Base-by-base conservation (phyloP, 2,113 vertebrate species). In the Sylvilagus bachmani region DNA sequence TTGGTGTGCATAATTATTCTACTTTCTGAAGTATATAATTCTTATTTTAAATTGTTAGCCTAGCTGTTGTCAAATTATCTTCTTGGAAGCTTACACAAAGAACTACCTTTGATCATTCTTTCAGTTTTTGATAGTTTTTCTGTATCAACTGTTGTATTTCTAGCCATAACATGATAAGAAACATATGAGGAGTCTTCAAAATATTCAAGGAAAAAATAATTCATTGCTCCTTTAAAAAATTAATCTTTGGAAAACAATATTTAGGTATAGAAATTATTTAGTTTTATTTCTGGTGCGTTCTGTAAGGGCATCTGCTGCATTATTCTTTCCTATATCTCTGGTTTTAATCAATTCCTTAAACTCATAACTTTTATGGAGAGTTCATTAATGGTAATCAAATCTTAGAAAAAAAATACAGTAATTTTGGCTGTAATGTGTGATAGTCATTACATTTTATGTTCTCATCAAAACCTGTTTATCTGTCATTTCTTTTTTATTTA, bases 311-410 rank as follows among this genome's bases (percentile, higher is more conserved):
- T 44, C 44, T 44, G 44, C 44, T 44, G 44, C 44, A 19, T 86
- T 81, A 95, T 89, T 95, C 44, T 90, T 95, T 58, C 79, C 36
- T 44, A 95, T 75, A 80, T 90, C 1, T 95, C 33, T 27, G 51
- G 17, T 91, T 97, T 93, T 92, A 67, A 91, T 94, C 19, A 97
- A 79, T 96, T 91, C 86, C 90, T 94, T 97, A 94, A 97, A 97
- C 92, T 74, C 58, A 66, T 92, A 85, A 64, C 86, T 97, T 98
- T 98, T 95, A 97, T 95, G 83, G 93, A 67, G 64, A 96, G 81
- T 88, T 97, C 85, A 91, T 98, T 98, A 97, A 75, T 91, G 62
- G 77, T 97, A 90, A 97, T 96, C 94, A 98, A 97, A 97, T 95
- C 83, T 95, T 12, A 67, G 53, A 6, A 38, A 77, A 89, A 89